Base-by-base conservation (phyloP, 2,888 invertebrate species). In the Carcina quercana region DNA sequence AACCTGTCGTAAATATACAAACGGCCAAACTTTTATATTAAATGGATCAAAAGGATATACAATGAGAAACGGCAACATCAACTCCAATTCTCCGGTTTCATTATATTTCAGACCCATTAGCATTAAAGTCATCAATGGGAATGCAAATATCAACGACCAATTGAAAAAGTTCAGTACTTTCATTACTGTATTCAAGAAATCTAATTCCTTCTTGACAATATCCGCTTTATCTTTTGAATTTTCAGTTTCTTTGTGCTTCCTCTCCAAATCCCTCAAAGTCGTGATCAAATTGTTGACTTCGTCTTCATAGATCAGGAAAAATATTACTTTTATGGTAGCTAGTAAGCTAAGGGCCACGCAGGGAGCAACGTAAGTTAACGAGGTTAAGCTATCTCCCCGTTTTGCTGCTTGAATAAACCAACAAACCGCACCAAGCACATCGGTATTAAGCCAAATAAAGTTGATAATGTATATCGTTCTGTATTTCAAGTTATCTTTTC, bases 21-120 rank as follows among this genome's bases (percentile, higher is more conserved):
- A 57, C 1, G 74, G 75, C 59, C 63, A 76, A 28, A 57, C 51
- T 21, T 38, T 57, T 0, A 61, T 36, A 22, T 64, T 53, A 17
- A 50, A 59, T 6, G 60, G 36, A 44, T 75, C 55, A 30, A 78
- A 72, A 0, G 75, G 76, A 53, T 74, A 78, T n/a, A 54, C 25
- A 12, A 65, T 45, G 0, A 59, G 34, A 35, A 71, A 68, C 0
- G 74, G 75, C 11, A 73, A 30, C 10, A 59, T 20, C 11, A 66
- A 38, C 5, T 63, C 52, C 0, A 69, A 5, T 25, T 62, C 46
- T 1, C 52, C 49, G 0, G 56, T 60, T 11, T 49, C 47, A 6
- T 38, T 42, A 47, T 71, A 78, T 5, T 59, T 63, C 1, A 59
- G 12, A 2, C 32, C 34, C 13, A 60, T 63, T 7, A 70, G 15